Evolutionary conservation across 2,888 invertebrate genomes (phyloP).

Genomic region (Tachystola acroxantha): DNA sequence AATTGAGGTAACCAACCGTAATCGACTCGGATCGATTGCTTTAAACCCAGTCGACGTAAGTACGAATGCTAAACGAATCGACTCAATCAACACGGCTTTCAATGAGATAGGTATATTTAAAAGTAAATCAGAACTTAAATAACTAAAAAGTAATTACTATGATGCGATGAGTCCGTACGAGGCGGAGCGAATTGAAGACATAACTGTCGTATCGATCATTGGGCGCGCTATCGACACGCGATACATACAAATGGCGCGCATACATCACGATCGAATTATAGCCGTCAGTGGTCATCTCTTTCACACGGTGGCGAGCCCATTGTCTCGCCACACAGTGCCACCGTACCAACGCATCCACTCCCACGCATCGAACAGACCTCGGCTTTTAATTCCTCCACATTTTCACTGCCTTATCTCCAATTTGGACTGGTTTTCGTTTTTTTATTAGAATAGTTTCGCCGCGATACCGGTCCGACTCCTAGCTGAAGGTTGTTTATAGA

Average conservation of each 20-base stretch:
- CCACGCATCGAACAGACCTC: constrained; percentile 6
- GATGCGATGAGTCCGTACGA: no score
- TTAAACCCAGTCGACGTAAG: no score
- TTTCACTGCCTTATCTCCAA: constrained; percentile 50
- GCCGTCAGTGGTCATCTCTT: constrained; percentile 14
- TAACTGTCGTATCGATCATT: constrained; percentile 3
- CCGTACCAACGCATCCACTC: neutral
- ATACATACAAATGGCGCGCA: constrained; percentile 9
- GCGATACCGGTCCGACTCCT: constrained; percentile 63
- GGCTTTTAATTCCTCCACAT: constrained; percentile 30
- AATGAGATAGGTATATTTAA: no score
- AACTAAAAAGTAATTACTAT: no score
- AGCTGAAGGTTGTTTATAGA: constrained; percentile 65
- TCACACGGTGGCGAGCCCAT: constrained; percentile 7
- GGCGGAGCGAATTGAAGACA: neutral
- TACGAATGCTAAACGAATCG: no score
- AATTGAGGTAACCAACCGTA: no score
- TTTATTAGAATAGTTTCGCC: constrained; percentile 74
- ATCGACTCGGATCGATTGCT: no score
- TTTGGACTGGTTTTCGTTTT: constrained; percentile 71
- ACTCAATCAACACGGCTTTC: no score
- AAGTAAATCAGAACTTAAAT: neutral
- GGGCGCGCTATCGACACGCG: constrained; percentile 4
- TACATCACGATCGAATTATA: constrained; percentile 19
- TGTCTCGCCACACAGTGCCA: constrained; percentile 1